These are phyloP conservation scores for Anoura caudifer DNA, from an alignment of 2,113 vertebrate genomes.

Conservation along the genomic window DNA sequence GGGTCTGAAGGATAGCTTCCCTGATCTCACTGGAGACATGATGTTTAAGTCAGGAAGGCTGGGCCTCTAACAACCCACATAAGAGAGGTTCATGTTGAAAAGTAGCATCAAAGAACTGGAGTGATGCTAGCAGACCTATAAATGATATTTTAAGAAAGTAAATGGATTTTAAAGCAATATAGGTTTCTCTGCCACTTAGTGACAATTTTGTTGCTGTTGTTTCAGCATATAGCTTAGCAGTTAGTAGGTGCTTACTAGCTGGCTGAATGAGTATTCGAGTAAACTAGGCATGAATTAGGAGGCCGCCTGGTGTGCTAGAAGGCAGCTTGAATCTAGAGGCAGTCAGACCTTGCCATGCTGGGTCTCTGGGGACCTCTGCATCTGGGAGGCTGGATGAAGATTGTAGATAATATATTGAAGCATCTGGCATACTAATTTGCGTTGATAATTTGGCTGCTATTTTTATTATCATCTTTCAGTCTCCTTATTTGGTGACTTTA, in stretches of 20 bases:
- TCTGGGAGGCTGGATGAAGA: background rate
- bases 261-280: background rate
- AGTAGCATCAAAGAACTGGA: background rate
- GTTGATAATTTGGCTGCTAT: background rate
- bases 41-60: background rate
- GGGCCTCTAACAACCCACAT: background rate
- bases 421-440: background rate
- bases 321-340: background rate
- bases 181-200: background rate
- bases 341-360: background rate
- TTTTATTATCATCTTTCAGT: background rate
- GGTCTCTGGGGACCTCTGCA: background rate
- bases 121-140: background rate
- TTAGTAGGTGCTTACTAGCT: background rate
- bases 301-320: background rate
- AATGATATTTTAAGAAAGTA: background rate
- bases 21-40: background rate
- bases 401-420: background rate
- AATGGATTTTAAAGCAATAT: background rate
- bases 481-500: background rate
- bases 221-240: background rate
- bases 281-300: background rate
- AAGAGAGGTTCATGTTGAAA: background rate
- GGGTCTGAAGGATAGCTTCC: background rate
- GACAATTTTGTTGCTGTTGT: background rate